These are phyloP conservation scores for Patiria pectinifera DNA, from an alignment of 53 echinoderm and acorn worm species.

Conservation along the genomic window DNA sequence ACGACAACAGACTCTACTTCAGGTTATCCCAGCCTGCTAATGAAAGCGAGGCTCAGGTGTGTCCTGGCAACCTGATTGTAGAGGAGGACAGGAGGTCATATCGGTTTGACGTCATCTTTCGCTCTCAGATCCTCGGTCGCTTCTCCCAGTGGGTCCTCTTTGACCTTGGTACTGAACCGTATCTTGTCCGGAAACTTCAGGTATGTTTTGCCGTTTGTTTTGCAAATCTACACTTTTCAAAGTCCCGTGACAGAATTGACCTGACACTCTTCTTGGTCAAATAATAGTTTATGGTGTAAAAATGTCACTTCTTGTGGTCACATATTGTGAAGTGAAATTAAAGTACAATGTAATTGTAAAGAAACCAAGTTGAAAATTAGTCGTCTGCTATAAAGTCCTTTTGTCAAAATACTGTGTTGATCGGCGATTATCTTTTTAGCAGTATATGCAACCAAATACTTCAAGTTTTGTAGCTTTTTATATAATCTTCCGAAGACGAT, in stretches of 20 bases:
- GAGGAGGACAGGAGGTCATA: conserved; percentile 43
- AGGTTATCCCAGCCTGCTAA: conserved; percentile 68
- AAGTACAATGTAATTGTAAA: too few relatives aligned
- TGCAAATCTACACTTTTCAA: not conserved
- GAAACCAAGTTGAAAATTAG: too few relatives aligned
- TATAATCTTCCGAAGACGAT: not conserved
- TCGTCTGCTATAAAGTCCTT: too few relatives aligned
- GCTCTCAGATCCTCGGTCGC: conserved; percentile 58
- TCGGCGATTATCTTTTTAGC: too few relatives aligned
- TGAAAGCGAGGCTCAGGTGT: conserved; percentile 77
- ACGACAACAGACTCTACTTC: conserved; percentile 81
- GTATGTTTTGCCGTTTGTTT: not conserved
- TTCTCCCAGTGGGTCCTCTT: conserved; percentile 93
- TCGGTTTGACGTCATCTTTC: conserved; percentile 71
- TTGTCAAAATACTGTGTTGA: too few relatives aligned
- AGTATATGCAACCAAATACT: too few relatives aligned
- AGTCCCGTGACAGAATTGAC: too few relatives aligned
- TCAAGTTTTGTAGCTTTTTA: too few relatives aligned
- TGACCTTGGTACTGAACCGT: conserved; percentile 70
- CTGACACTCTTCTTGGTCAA: too few relatives aligned
- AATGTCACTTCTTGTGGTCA: too few relatives aligned
- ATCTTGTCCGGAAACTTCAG: conserved; percentile 46
- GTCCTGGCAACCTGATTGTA: conserved; percentile 73
- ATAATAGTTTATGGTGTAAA: too few relatives aligned
- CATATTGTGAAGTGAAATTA: too few relatives aligned